Base-by-base conservation (phyloP, 2,113 vertebrate species). In the Steatornis caripensis region DNA sequence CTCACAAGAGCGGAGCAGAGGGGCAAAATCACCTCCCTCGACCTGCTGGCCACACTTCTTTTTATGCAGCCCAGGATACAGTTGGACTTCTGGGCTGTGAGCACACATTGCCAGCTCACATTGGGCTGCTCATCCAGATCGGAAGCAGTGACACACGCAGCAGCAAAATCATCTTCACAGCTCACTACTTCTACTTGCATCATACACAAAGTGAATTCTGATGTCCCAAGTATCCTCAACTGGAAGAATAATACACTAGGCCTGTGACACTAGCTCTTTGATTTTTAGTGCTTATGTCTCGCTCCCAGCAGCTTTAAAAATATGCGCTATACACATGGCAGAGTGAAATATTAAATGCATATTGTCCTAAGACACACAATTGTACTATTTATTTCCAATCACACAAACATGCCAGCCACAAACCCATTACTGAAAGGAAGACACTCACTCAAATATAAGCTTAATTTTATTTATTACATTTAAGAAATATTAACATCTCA, bases 401-500 rank as follows among this genome's bases (percentile, higher is more conserved):
- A 54, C 71, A 61, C 43, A 43, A 45, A 53, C 0, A 1, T 5
- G 20, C 16, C 45, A 48, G 43, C 80, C 95, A 61, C 88, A 85
- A 90, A 54, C 45, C 36, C 83, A 27, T 30, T 69, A 93, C 0
- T 57, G 93, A 97, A 98, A 98, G 92, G 95, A 98, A 97, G 74
- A 98, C 76, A 94, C 74, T 91, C 79, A 96, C 93, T 91, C 36
- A 69, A 88, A 96, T 76, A 62, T 68, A 96, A 97, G 97, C 90
- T 98, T 98, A 93, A 97, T 97, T 98, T 98, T 97, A 97, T 98
- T 98, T 98, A 98, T 98, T 98, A 98, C 93, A 97, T 94, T 96
- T 98, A 98, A 97, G 97, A 98, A 98, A 97, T 98, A 97, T 98
- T 98, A 98, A 98, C 98, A 98, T 98, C 97, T 98, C 97, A 97